phyloP scores from a whole-genome alignment of 2,797 vertebrate genomes.

The Antennarius maculatus region DNA sequence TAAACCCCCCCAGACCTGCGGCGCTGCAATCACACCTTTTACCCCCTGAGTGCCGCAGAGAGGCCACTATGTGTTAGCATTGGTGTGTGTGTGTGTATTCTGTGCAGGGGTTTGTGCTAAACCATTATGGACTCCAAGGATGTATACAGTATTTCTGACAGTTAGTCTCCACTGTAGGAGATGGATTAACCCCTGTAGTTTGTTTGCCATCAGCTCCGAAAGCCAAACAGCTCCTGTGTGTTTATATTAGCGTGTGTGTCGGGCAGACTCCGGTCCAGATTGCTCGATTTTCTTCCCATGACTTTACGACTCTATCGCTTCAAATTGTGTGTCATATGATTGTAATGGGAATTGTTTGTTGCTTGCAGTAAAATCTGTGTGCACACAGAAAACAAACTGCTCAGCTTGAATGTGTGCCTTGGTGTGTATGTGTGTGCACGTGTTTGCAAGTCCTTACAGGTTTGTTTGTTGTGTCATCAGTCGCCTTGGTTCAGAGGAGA shows the following conservation, averaged over 20 bases:
- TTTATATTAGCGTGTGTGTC: slow-evolving; percentile 21
- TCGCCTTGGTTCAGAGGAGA: slow-evolving; percentile 53
- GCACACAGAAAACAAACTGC: slow-evolving; percentile 12
- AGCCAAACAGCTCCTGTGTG: slow-evolving; percentile 12
- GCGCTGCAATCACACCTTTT: slow-evolving; percentile 50
- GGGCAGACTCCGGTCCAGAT: slow-evolving; percentile 33
- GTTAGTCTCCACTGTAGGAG: slow-evolving; percentile 41
- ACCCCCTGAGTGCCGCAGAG: slow-evolving; percentile 28
- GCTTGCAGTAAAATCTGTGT: slow-evolving; percentile 39
- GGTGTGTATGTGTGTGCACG: neutral
- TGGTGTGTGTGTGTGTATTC: slow-evolving; percentile 9
- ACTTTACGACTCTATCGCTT: slow-evolving; percentile 52
- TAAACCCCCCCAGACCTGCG: slow-evolving; percentile 49
- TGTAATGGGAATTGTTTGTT: slow-evolving; percentile 38
- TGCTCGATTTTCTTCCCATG: slow-evolving; percentile 54
- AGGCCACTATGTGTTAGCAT: slow-evolving; percentile 27
- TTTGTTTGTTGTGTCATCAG: slow-evolving; percentile 41
- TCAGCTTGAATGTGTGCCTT: neutral
- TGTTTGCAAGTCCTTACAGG: slow-evolving; percentile 14
- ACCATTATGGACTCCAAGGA: slow-evolving; percentile 42
- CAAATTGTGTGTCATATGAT: slow-evolving; percentile 52
- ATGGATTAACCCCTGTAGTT: slow-evolving; percentile 71
- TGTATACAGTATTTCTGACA: slow-evolving; percentile 50
- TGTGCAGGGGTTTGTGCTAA: slow-evolving; percentile 14
- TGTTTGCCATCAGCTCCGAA: slow-evolving; percentile 47